Evolutionary conservation across 2,888 invertebrate species (phyloP), one percentile per base, ranked within the genome.

Genomic region (Adela reaumurella): DNA sequence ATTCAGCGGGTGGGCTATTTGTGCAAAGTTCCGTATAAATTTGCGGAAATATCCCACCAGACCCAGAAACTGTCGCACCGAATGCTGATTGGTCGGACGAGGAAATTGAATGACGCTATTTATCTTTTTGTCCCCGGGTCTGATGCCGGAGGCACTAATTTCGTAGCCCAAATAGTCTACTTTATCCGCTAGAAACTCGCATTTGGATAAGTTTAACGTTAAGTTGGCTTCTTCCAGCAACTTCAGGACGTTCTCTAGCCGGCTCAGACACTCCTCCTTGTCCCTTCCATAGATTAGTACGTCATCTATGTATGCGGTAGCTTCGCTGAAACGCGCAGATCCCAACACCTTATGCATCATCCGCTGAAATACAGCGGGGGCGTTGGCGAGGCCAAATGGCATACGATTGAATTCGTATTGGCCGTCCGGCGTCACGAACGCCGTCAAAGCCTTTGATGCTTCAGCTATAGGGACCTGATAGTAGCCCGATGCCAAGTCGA

Each of bases 81-180:
- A 52, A 17, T 59, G 57, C 1, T 55, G 48, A 50, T 57, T 59
- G 46, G 41, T 46, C 1, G 67, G 65, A 14, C 19, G 45, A n/a
- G 58, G 57, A 48, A 61, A 61, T 17, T 61, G 46, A 20, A 45
- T 4, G 0, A 67, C 56, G 2, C 61, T 58, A 4, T 49, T 24
- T 4, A 58, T 55, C 53, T 63, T 63, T 1, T 43, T 42, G 1
- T 45, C 17, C 14, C 59, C 61, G 1, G 64, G 64, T 29, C 52
- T 45, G 0, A 65, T 52, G 0, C 61, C 60, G 0, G 52, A 28
- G 17, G 24, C 50, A n/a, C 55, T 56, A 19, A 65, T 56, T 48
- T 62, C 58, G 18, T 58, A 57, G 0, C 63, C 64, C 8, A 64
- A 52, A 50, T 61, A 65, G 6, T 62, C 57, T 10, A 65, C 53